Conservation (phyloP, 1,140 invertebrate genomes). For the Nebria ingens region DNA sequence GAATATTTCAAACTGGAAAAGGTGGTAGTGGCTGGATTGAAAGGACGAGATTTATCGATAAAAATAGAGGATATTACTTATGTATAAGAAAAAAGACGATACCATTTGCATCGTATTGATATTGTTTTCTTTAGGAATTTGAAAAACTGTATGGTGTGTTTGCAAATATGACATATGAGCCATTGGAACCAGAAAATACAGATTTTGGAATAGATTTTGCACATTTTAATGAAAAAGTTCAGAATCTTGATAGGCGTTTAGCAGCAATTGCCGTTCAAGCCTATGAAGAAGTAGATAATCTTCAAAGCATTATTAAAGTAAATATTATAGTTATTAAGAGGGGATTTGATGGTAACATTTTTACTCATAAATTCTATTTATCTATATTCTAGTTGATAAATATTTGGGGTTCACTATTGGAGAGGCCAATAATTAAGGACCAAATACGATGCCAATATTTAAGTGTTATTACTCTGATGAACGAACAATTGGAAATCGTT, state of each 20-base stretch:
- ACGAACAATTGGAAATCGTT: slow-evolving; percentile 50
- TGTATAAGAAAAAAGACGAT: too few relatives aligned
- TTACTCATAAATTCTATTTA: too few relatives aligned
- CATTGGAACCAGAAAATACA: slow-evolving; percentile 55
- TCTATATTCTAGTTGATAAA: slow-evolving; percentile 60
- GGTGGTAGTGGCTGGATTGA: slow-evolving; percentile 70
- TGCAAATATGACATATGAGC: slow-evolving; percentile 55
- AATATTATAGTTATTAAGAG: too few relatives aligned
- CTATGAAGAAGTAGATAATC: slow-evolving; percentile 64
- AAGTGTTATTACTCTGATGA: slow-evolving; percentile 44
- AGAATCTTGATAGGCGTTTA: slow-evolving; percentile 61
- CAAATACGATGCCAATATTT: slow-evolving; percentile 52
- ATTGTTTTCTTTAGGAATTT: slow-evolving; percentile 53
- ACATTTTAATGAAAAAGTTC: slow-evolving; percentile 41
- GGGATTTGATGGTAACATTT: too few relatives aligned
- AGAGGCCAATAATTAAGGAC: slow-evolving; percentile 57
- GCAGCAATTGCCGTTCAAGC: slow-evolving; percentile 64
- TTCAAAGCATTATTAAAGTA: slow-evolving; percentile 49
- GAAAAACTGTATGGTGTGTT: slow-evolving; percentile 56
- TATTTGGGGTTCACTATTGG: slow-evolving; percentile 59
- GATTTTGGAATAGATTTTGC: slow-evolving; percentile 52
- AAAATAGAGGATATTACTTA: slow-evolving; percentile 40
- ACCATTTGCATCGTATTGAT: too few relatives aligned
- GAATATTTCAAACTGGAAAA: slow-evolving; percentile 84
- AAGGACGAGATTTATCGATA: slow-evolving; percentile 51